A percentile compares a stretch with the other conserved stretches of the same genome.
phyloP scores from a whole-genome alignment of 2,113 vertebrate species.

The Phoxinus phoxinus region DNA sequence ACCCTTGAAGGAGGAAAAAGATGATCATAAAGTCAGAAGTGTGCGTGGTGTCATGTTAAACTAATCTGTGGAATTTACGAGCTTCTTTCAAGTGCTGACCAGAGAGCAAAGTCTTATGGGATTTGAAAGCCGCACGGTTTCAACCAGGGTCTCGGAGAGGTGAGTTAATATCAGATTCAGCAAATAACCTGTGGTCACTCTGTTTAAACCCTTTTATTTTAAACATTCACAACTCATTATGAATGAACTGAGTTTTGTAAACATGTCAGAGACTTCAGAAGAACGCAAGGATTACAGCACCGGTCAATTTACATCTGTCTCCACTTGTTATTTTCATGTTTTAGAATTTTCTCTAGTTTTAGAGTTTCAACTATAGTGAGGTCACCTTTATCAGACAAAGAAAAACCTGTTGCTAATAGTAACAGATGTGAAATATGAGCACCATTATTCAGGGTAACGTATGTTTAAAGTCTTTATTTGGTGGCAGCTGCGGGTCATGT shows the following conservation, averaged over 20 bases:
- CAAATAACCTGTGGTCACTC: conserved; percentile 35
- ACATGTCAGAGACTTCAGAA: conserved; percentile 45
- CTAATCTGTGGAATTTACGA: conserved; percentile 43
- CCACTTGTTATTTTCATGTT: conserved; percentile 34
- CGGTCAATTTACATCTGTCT: conserved; percentile 30
- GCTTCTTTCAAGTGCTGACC: conserved; percentile 43
- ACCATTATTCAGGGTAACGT: background rate
- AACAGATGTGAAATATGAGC: conserved; percentile 26
- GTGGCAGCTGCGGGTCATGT: background rate
- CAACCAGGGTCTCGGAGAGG: conserved; percentile 18
- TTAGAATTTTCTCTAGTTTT: conserved; percentile 8
- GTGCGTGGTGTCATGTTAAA: conserved; percentile 45
- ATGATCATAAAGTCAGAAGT: conserved; percentile 36
- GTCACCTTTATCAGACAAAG: conserved; percentile 23
- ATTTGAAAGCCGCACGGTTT: conserved; percentile 41
- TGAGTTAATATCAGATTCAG: conserved; percentile 45
- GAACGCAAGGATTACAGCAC: conserved; percentile 33
- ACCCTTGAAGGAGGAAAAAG: conserved; percentile 39
- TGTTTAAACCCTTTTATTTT: conserved; percentile 39
- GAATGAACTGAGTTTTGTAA: conserved; percentile 28
- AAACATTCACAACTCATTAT: conserved; percentile 38
- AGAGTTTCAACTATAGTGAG: conserved; percentile 25
- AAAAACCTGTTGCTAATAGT: conserved; percentile 18
- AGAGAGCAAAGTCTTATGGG: conserved; percentile 52
- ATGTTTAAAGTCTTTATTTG: conserved; percentile 11